Evolutionary conservation across 2,797 vertebrate species (phyloP).

Genomic region (Anisognathus igniventris): DNA sequence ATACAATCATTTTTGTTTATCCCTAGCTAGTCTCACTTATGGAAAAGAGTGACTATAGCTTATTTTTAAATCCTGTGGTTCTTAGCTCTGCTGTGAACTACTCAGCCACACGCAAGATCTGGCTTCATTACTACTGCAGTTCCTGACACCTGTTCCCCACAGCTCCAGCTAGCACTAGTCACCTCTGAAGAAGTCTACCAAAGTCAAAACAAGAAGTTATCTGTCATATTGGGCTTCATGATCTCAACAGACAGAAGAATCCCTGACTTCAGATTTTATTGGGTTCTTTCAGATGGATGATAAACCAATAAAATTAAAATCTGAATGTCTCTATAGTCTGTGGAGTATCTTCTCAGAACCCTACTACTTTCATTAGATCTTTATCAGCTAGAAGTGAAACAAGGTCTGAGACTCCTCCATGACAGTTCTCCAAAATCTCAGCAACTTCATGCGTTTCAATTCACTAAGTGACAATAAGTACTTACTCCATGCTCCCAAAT

Average conservation of each 20-base stretch:
- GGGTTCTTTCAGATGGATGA: neutral
- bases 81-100: neutral
- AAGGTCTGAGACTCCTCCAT: neutral
- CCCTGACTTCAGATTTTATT: neutral
- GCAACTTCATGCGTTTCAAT: neutral
- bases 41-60: neutral
- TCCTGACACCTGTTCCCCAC: neutral
- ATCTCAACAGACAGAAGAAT: neutral
- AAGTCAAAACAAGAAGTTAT: neutral
- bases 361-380: neutral
- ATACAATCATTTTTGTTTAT: neutral
- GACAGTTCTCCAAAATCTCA: neutral
- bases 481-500: neutral
- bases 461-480: neutral
- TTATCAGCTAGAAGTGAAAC: neutral
- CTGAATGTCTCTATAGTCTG: neutral
- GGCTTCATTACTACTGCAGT: neutral
- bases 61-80: neutral
- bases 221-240: neutral
- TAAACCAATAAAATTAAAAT: neutral
- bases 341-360: neutral
- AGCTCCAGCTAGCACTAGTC: neutral
- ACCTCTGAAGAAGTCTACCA: neutral
- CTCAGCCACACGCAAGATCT: neutral
- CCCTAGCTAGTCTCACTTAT: neutral